Conservation (phyloP, 2,797 vertebrate genomes). For the Enteromius viviparus region DNA sequence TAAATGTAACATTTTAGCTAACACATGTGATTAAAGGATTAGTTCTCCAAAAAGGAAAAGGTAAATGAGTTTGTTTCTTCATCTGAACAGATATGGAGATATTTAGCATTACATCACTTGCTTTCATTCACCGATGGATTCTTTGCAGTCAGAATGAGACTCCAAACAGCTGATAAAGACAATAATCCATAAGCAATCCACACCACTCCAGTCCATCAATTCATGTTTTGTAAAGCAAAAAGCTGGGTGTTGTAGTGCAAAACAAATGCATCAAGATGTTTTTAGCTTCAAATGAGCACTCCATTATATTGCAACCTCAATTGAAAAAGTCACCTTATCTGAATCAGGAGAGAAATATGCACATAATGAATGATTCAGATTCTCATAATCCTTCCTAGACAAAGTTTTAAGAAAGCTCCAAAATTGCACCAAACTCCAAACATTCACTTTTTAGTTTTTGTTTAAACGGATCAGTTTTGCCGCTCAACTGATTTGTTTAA, state of each 20-base stretch:
- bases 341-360: background rate
- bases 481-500: background rate
- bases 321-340: background rate
- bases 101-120: background rate
- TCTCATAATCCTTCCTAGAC: background rate
- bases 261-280: background rate
- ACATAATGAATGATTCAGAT: background rate
- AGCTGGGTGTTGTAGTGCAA: background rate
- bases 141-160: background rate
- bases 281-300: background rate
- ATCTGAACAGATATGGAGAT: background rate
- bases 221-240: background rate
- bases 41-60: background rate
- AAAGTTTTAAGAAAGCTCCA: slow-evolving; percentile 9
- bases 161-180: background rate
- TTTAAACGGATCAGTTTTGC: background rate
- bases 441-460: background rate
- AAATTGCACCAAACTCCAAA: background rate
- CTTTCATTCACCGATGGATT: background rate
- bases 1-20: slow-evolving; percentile 8
- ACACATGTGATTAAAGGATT: background rate
- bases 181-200: background rate
- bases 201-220: background rate
- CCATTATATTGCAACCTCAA: background rate
- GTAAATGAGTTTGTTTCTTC: background rate